Percentiles rank a stretch among this genome's conserved stretches.
These are phyloP conservation scores for Minunthozetes semirufus DNA, from an alignment of 2,888 invertebrate species.

Conservation along the genomic window DNA sequence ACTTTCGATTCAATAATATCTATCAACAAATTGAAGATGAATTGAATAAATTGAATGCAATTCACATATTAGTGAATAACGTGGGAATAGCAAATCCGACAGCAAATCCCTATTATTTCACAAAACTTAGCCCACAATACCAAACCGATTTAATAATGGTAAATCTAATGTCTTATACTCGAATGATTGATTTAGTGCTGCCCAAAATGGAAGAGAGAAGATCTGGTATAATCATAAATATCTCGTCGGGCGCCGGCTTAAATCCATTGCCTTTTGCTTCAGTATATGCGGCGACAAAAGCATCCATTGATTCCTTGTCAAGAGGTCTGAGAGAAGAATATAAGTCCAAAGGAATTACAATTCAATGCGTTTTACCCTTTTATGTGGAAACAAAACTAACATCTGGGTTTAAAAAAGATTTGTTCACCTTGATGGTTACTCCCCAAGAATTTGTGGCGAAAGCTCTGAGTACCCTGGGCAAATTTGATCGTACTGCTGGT, in stretches of 20 bases:
- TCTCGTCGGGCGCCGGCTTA: conserved; percentile 78
- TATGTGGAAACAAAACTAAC: too few relatives aligned
- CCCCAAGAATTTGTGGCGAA: too few relatives aligned
- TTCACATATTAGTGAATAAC: conserved; percentile 58
- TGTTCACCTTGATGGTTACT: too few relatives aligned
- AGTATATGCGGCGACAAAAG: conserved; percentile 82
- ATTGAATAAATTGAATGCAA: neutral
- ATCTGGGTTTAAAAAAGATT: too few relatives aligned
- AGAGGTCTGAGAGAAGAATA: conserved; percentile 48
- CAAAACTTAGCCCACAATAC: conserved; percentile 60
- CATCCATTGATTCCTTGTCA: conserved; percentile 48
- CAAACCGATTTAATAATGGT: too few relatives aligned
- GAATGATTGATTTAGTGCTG: conserved; percentile 46
- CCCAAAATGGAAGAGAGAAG: conserved; percentile 64
- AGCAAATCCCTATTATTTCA: conserved; percentile 62
- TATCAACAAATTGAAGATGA: conserved; percentile 27
- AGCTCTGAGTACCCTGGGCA: too few relatives aligned
- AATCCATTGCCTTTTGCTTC: conserved; percentile 79
- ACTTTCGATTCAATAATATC: conserved; percentile 34
- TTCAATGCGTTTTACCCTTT: conserved; percentile 48
- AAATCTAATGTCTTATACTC: too few relatives aligned
- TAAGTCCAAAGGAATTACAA: conserved; percentile 45
- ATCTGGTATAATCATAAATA: conserved; percentile 76
- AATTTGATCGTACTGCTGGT: too few relatives aligned
- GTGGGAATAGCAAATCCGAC: conserved; percentile 78